Evolutionary conservation across 2,113 vertebrate genomes (phyloP), one percentile per base, ranked within the genome.

Genomic region (Toxotes jaculatrix): DNA sequence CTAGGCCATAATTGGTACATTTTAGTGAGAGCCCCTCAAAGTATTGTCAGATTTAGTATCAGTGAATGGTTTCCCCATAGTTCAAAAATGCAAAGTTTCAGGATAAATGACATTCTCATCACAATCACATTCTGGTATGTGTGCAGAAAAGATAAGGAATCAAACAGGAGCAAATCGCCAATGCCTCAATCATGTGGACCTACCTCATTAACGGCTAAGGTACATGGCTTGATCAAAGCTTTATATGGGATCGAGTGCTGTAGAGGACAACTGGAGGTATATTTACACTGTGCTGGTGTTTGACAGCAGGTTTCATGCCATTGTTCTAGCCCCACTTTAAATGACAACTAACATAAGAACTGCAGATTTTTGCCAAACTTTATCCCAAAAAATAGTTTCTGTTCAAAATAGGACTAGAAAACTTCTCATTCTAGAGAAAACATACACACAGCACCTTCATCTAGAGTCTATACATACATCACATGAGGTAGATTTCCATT

Each of bases 401-500:
- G 61, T 78, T 79, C 62, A 43, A 70, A 82, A 32, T 36, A 57
- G 75, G 75, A 64, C 79, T 59, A 72, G 67, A 76, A 85, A 77
- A 36, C 19, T 49, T 81, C 65, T 82, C 71, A 84, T 85, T 80
- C 55, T 42, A 80, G 68, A 91, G 80, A 84, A 87, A 86, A 85
- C 62, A 87, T 60, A 87, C 79, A 88, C 87, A 87, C 87, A 85
- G 84, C 89, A 87, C 88, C 72, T 77, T 92, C 71, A 76, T 72
- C 72, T 83, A 87, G 71, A 42, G 79, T 82, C 82, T 77, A 64
- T 74, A 90, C 85, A 87, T 45, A 79, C 76, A 86, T 85, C 74
- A 87, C 80, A 89, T 80, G 98, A 99, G 98, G 98, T 99, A 99
- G 98, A 97, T 95, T 84, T 95, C 86, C 87, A 93, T 92, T 68